Percentiles rank a stretch among this genome's conserved stretches.
Conservation (phyloP, 2,888 invertebrate genomes). For the Troglohyphantes excavatus region DNA sequence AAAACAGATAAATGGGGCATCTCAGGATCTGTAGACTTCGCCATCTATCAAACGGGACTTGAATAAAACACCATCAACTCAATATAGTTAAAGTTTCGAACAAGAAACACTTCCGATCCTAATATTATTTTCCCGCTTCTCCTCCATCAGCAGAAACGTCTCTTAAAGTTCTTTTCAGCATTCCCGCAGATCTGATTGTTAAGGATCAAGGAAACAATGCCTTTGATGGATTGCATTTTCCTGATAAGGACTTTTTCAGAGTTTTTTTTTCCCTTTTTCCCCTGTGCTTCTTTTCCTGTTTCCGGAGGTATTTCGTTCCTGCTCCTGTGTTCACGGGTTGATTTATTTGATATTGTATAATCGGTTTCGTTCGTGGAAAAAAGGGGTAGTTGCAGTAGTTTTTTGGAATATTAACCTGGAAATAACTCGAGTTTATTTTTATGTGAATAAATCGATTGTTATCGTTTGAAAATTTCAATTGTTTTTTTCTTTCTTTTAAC, state of each 20-base stretch:
- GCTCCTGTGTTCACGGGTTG: slow-evolving; percentile 19
- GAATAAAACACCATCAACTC: slow-evolving; percentile 7
- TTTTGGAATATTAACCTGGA: too few relatives aligned
- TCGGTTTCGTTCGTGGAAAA: slow-evolving; percentile 1
- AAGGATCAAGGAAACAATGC: slow-evolving; percentile 55
- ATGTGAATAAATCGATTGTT: too few relatives aligned
- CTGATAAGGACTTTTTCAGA: slow-evolving; percentile 33
- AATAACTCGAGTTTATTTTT: too few relatives aligned
- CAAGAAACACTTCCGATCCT: neutral
- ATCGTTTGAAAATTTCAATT: too few relatives aligned
- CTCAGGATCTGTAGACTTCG: slow-evolving; percentile 12
- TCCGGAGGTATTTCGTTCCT: slow-evolving; percentile 31
- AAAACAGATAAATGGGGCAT: neutral
- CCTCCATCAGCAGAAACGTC: neutral
- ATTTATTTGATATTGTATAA: slow-evolving; percentile 56
- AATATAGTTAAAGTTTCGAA: slow-evolving; percentile 12
- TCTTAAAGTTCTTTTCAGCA: slow-evolving; percentile 11
- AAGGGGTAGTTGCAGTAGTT: too few relatives aligned
- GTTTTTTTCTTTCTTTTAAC: too few relatives aligned
- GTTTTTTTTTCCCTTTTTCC: slow-evolving; percentile 1
- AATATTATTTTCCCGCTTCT: slow-evolving; percentile 16
- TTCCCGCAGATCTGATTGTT: slow-evolving; percentile 47
- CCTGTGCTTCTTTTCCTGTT: neutral
- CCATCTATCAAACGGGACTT: slow-evolving; percentile 10
- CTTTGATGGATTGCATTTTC: slow-evolving; percentile 56